Base-by-base conservation (phyloP, 2,113 vertebrate genomes). In the Thomomys bottae region DNA sequence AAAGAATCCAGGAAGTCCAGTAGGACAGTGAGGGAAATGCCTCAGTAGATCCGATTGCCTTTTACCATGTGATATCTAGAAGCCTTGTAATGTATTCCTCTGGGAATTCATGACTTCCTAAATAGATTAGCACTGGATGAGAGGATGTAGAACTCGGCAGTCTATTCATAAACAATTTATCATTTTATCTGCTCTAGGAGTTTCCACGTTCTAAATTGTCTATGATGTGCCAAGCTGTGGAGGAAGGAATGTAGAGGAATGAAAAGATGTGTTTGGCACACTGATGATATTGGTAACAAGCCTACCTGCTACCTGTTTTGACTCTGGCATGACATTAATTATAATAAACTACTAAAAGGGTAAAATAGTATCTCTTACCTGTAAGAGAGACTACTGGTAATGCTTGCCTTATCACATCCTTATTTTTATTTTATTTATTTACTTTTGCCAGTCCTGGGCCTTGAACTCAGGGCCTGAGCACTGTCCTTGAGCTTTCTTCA, bases 101-200 rank as follows among this genome's bases (percentile, higher is more conserved):
- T 34, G 68, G 59, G 96, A 96, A 92, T 86, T 15, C 26, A 36
- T n/a, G 77, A 72, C 93, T 96, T 89, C 90, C n/a, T 82, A 92
- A 92, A 83, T 90, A 80, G 59, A 11, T 67, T 73, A 36, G 42
- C 61, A 86, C 57, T 70, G 45, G 23, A 84, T 88, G 72, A 88
- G 67, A 94, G 64, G 84, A 66, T 42, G 12, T 40, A 75, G 87
- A 77, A 38, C 80, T 70, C 73, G 42, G 45, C 72, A 84, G 18
- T 10, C 80, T 83, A 32, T 45, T 66, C 3, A 6, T 89, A 57
- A 91, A 81, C 30, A 76, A 61, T 91, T 73, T 87, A 82, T 95
- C 66, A 20, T 24, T 63, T 77, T 57, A 86, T 75, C 84, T 78
- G 67, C 26, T 91, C 75, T 94, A 63, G 42, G 84, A 88, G 89